Percentiles rank a stretch among this genome's conserved stretches.
Conservation (phyloP, 1,140 invertebrate genomes). For the Drosophila kanapiae region DNA sequence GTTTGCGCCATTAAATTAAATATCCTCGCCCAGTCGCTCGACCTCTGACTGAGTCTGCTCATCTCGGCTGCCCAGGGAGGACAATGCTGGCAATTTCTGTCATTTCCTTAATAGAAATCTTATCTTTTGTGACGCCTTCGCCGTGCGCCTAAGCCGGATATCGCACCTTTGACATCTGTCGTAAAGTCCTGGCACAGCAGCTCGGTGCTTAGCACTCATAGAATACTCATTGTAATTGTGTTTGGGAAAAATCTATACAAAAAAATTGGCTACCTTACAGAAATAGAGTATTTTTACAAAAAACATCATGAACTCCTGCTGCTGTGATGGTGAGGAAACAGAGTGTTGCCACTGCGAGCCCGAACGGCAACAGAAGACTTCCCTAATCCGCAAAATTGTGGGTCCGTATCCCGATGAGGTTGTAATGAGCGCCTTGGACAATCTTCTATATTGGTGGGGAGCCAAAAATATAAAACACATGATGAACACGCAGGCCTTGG, state of each 20-base stretch:
- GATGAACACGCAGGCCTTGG: background rate
- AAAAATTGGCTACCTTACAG: conserved; percentile 24
- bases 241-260: conserved; percentile 13
- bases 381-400: background rate
- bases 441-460: conserved; percentile 45
- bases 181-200: conserved; percentile 9
- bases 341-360: background rate
- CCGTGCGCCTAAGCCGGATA: conserved; percentile 71
- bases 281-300: background rate
- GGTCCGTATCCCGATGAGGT: conserved; percentile 62
- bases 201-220: conserved; percentile 13
- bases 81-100: conserved; percentile 77
- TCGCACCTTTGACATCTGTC: conserved; percentile 83
- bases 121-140: conserved; percentile 75
- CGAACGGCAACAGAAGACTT: background rate
- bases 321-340: conserved; percentile 4
- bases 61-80: conserved; percentile 36
- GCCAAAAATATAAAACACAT: conserved; percentile 35
- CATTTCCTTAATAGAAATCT: conserved; percentile 84
- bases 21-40: conserved; percentile 57
- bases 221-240: conserved; percentile 2
- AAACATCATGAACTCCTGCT: conserved; percentile 1
- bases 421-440: conserved; percentile 53
- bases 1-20: conserved; percentile 83
- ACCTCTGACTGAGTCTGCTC: conserved; percentile 37